Base-by-base conservation (phyloP, 1,140 invertebrate species). In the Aphelinus atriplicis region DNA sequence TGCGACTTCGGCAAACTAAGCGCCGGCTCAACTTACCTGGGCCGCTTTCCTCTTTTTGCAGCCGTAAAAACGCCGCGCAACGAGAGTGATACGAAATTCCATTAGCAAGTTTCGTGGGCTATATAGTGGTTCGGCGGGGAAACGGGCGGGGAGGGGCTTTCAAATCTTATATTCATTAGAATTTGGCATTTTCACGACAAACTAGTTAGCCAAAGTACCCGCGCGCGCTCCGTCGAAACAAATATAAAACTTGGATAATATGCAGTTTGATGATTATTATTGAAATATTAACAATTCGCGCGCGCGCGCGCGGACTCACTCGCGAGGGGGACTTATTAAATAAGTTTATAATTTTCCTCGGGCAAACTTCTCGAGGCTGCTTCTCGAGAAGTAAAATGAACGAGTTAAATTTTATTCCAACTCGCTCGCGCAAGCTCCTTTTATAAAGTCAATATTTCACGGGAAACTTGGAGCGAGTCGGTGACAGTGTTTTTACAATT, bases 321-420 rank as follows among this genome's bases (percentile, higher is more conserved):
- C 26, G 26, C 26, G 26, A 26, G 5, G 71, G 58, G 57, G 55
- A 55, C 53, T 62, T 57, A 46, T 68, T 73, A 67, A 66, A 73
- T 68, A 73, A 73, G 56, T 68, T 73, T 67, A 67, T 68, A 60
- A 68, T 73, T 73, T 73, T 61, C 57, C 56, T 50, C 64, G 55
- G 55, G 75, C 72, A 69, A 77, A 78, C 76, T 77, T 78, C 77
- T 63, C 75, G 77, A 78, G 77, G 79, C 75, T 73, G 78, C 71
- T 79, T 79, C 71, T 74, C 26, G 26, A 26, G 64, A 79, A 80
- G 77, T 67, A 78, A 80, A 78, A 78, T 74, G 77, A 73, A 78
- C 50, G 65, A 70, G 73, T 71, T 73, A 68, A 78, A 67, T 74
- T 79, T 79, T 80, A 77, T 77, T 78, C 60, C 66, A 55, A 66